Conservation (phyloP, 2,888 invertebrate genomes). For the Lithophane leautieri region DNA sequence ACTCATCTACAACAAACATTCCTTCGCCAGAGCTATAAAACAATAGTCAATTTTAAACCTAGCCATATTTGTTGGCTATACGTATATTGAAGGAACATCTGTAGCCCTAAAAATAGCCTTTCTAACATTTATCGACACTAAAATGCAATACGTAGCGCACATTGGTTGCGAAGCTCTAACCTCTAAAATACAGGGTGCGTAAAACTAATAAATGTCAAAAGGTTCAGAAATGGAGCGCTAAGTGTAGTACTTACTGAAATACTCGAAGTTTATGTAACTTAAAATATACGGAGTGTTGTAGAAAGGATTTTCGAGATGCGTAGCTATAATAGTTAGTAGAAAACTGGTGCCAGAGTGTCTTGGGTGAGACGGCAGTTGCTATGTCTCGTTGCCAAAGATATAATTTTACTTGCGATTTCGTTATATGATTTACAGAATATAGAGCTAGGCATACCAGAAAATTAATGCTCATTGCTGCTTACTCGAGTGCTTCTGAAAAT, state of each 20-base stretch:
- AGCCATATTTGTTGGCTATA: conserved; percentile 42
- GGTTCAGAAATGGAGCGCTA: conserved; percentile 43
- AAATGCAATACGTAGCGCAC: conserved; percentile 74
- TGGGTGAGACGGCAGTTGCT: neutral
- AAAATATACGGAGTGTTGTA: conserved; percentile 25
- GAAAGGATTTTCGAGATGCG: conserved; percentile 1
- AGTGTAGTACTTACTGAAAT: conserved; percentile 43
- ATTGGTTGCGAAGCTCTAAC: conserved; percentile 76
- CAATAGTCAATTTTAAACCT: conserved; percentile 20
- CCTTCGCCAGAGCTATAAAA: neutral
- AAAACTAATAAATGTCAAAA: conserved; percentile 73
- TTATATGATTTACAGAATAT: conserved; percentile 23
- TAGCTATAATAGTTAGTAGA: neutral
- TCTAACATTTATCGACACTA: conserved; percentile 76
- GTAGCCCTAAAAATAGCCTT: conserved; percentile 78
- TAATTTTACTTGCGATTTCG: neutral
- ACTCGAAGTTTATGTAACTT: conserved; percentile 52
- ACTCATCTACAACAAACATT: conserved; percentile 1
- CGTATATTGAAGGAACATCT: conserved; percentile 73
- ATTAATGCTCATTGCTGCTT: neutral
- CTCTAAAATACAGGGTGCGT: conserved; percentile 80
- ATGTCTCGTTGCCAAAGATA: conserved; percentile 20
- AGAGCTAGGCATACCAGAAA: conserved; percentile 11
- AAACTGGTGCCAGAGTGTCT: conserved; percentile 48
- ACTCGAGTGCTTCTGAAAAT: conserved; percentile 3